A percentile compares a stretch with the other conserved stretches of the same genome.
phyloP scores from a whole-genome alignment of 2,113 vertebrate genomes.

The Struthio camelus region DNA sequence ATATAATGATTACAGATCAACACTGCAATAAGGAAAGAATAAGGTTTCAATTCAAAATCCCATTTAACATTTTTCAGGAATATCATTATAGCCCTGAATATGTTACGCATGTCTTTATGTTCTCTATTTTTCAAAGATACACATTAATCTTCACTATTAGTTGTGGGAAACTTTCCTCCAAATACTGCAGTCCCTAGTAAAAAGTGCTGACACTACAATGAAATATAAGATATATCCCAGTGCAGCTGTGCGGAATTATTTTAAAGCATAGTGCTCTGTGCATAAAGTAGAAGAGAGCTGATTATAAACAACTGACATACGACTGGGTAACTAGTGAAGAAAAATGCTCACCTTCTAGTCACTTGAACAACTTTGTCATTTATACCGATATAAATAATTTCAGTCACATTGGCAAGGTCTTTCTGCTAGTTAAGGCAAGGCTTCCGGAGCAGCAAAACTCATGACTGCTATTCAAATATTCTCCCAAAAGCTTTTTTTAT shows the following conservation, averaged over 20 bases:
- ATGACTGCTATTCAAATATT: not conserved
- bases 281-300: not conserved
- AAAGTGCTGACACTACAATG: not conserved
- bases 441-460: not conserved
- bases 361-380: constrained; percentile 49
- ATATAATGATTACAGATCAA: constrained; percentile 17
- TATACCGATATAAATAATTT: constrained; percentile 8
- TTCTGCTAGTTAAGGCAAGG: not conserved
- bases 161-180: not conserved
- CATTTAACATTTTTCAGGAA: not conserved
- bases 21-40: not conserved
- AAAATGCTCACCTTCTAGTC: not conserved
- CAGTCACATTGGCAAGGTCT: not conserved
- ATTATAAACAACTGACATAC: constrained; percentile 40
- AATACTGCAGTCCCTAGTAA: not conserved
- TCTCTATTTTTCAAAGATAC: not conserved
- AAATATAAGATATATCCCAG: not conserved
- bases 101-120: not conserved
- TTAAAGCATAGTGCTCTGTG: not conserved
- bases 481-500: not conserved
- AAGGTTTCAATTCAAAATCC: not conserved
- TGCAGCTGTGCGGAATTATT: constrained; percentile 27
- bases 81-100: not conserved
- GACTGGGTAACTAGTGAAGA: constrained; percentile 19
- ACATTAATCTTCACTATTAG: not conserved